Conservation (phyloP, 2,888 invertebrate genomes). For the Tribolium freemani region DNA sequence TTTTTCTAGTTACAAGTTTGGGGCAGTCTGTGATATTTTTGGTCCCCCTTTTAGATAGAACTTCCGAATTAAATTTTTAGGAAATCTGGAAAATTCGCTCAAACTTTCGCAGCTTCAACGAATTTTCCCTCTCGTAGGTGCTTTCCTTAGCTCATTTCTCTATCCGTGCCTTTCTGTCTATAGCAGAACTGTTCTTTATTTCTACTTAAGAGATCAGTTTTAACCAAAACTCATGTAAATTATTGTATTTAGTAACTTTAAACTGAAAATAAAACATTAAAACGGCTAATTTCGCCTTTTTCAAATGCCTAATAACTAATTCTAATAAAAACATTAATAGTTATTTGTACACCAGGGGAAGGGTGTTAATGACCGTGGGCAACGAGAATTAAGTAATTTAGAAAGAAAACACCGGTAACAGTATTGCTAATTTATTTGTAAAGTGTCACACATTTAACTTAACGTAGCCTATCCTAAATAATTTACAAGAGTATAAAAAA, state of each 20-base stretch:
- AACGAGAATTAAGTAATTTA: too few relatives aligned
- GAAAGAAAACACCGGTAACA: not conserved
- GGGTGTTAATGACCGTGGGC: too few relatives aligned
- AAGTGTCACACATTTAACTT: not conserved
- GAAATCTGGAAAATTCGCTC: constrained; percentile 9
- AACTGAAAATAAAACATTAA: constrained; percentile 33
- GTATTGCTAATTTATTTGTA: constrained; percentile 14
- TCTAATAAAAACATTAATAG: too few relatives aligned
- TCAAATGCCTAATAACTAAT: too few relatives aligned
- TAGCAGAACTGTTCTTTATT: constrained; percentile 62
- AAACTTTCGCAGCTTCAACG: constrained; percentile 2
- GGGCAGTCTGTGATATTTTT: constrained; percentile 67
- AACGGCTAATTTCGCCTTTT: not conserved
- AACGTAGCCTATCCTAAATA: constrained; percentile 34
- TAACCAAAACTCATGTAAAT: constrained; percentile 55
- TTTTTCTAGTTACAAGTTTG: constrained; percentile 47
- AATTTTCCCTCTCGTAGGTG: constrained; percentile 46
- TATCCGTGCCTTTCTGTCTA: constrained; percentile 67
- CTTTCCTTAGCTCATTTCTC: constrained; percentile 58
- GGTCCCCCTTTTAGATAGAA: constrained; percentile 60
- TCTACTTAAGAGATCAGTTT: too few relatives aligned
- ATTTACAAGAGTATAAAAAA: constrained; percentile 45
- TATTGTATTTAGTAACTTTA: constrained; percentile 57
- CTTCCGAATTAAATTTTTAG: too few relatives aligned
- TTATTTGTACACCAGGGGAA: too few relatives aligned